phyloP scores from a whole-genome alignment of 2,797 vertebrate species.

The Petrocephalus sullivani region DNA sequence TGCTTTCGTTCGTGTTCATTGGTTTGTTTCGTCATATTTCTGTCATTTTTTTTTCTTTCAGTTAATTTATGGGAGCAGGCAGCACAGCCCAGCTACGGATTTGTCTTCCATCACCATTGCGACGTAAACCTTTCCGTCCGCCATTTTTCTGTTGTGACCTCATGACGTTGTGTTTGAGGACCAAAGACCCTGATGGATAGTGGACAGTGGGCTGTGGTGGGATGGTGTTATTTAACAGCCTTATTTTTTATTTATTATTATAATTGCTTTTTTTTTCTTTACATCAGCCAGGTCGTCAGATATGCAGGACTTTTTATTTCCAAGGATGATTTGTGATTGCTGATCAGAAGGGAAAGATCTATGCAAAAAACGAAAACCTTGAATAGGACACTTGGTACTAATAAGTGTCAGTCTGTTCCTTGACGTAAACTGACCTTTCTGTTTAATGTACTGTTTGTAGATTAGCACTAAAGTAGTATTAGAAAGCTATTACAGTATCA shows the following conservation, averaged over 20 bases:
- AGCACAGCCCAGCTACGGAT: slow-evolving; percentile 53
- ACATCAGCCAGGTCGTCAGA: neutral
- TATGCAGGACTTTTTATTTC: slow-evolving; percentile 3
- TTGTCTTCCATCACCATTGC: slow-evolving; percentile 52
- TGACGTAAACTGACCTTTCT: neutral
- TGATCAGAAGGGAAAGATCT: slow-evolving; percentile 22
- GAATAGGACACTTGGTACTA: neutral
- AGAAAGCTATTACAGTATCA: neutral
- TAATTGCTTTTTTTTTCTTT: neutral
- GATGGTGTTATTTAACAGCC: neutral
- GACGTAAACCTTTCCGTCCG: slow-evolving; percentile 33
- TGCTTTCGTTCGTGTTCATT: neutral
- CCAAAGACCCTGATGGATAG: slow-evolving; percentile 36
- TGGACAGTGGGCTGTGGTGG: neutral
- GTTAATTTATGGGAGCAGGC: slow-evolving; percentile 57
- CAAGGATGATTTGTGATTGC: neutral
- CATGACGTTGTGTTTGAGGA: slow-evolving; percentile 47
- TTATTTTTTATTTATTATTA: neutral
- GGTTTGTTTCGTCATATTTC: slow-evolving; percentile 36
- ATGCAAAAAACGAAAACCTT: slow-evolving; percentile 20
- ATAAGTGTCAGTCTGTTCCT: neutral
- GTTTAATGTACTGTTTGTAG: neutral
- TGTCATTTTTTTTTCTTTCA: slow-evolving; percentile 49
- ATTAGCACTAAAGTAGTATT: slow-evolving; percentile 1
- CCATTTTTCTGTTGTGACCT: slow-evolving; percentile 33